Base-by-base conservation (phyloP, 2,888 invertebrate genomes). In the Drosophila stalkeri region DNA sequence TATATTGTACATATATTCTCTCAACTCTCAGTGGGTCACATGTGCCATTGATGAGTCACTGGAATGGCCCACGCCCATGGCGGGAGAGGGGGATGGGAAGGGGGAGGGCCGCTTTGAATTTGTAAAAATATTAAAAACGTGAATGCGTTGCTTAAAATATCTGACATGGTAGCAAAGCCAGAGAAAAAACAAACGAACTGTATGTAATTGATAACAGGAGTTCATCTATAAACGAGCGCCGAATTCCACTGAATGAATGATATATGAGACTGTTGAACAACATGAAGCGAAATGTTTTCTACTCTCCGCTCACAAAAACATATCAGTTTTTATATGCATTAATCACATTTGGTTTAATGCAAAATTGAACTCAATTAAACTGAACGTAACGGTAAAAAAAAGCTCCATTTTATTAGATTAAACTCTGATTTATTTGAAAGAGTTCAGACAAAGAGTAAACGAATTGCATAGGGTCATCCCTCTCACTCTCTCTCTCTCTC, bases 11-110 rank as follows among this genome's bases (percentile, higher is more conserved):
- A 14, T n/a, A 27, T 3, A 14, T 16, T 18, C 49, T 18, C 49
- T 46, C 78, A 71, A 52, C 46, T 56, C 31, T 56, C 54, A 33
- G 62, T 67, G 72, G 84, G 82, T 75, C 86, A 87, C 86, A 86
- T 84, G 89, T 89, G 89, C 59, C 75, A 72, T 80, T 84, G 87
- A 86, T 89, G 86, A 89, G 82, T 82, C 82, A 80, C 68, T 55
- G 51, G 44, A 57, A 61, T 67, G 56, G 23, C 56, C 41, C 62
- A 66, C 63, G 61, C 62, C 41, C 56, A 33, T 39, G 52, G 18
- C 49, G 41, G 54, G 4, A 12, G 9, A 3, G 20, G 33, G 8
- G 11, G 54, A 5, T 6, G 43, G 23, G 54, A 5, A 27, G 43
- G 23, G 6, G 16, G 16, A 14, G 37, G 37, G 14, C 16, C 35